These are phyloP conservation scores for Drosophila cracens DNA, from an alignment of 2,888 invertebrate genomes.

Conservation along the genomic window DNA sequence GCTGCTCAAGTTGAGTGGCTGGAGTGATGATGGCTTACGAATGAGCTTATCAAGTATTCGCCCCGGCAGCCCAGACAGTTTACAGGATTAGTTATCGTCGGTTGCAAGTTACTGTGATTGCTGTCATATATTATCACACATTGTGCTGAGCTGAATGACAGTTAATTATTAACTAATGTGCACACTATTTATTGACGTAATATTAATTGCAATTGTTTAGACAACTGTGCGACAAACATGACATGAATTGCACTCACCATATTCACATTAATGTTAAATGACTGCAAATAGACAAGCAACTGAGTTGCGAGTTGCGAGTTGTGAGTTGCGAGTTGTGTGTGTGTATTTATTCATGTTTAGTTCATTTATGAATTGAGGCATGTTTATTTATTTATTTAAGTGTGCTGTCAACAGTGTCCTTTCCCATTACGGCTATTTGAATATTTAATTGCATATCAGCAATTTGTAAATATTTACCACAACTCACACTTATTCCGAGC, in stretches of 20 bases:
- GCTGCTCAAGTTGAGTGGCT: neutral
- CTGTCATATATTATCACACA: neutral
- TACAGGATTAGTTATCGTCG: neutral
- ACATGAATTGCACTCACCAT: neutral
- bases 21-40: neutral
- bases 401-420: conserved; percentile 42
- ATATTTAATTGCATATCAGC: conserved; percentile 70
- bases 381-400: conserved; percentile 8
- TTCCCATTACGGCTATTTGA: conserved; percentile 30
- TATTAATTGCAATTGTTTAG: neutral
- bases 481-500: conserved; percentile 2
- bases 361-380: neutral
- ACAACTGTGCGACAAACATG: neutral
- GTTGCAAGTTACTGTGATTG: neutral
- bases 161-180: neutral
- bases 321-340: too few relatives aligned
- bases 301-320: neutral
- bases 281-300: neutral
- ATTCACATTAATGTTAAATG: neutral
- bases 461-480: conserved; percentile 62
- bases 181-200: neutral
- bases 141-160: neutral
- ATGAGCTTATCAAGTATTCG: neutral
- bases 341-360: neutral
- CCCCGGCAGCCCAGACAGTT: neutral